phyloP scores from a whole-genome alignment of 2,888 invertebrate species.

The Sarcophaga carnaria region DNA sequence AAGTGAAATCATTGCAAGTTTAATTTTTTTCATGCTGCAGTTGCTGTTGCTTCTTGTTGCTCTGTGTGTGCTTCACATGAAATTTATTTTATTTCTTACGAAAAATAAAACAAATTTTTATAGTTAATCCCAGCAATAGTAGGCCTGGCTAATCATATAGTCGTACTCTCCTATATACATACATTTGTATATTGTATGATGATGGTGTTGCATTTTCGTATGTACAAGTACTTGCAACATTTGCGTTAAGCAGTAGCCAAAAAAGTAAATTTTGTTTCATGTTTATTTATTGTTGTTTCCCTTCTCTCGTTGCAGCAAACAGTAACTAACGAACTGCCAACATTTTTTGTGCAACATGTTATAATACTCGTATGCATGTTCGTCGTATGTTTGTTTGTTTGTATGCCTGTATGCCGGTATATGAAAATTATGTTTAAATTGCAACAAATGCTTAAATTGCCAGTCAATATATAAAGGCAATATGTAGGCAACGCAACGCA shows the following conservation, averaged over 20 bases:
- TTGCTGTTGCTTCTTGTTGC: neutral
- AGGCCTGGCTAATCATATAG: conserved; percentile 50
- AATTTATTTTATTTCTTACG: conserved; percentile 36
- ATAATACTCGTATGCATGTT: conserved; percentile 41
- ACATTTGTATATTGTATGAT: neutral
- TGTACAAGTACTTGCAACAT: conserved; percentile 11
- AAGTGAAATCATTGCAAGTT: conserved; percentile 61
- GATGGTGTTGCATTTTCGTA: neutral
- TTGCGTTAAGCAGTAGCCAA: conserved; percentile 65
- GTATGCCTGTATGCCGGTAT: neutral
- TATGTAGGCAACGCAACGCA: conserved; percentile 13
- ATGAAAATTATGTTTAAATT: conserved; percentile 68
- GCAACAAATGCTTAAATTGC: conserved; percentile 67
- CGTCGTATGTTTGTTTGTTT: no score
- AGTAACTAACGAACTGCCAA: conserved; percentile 61
- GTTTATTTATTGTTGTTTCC: neutral
- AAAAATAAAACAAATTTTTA: conserved; percentile 44
- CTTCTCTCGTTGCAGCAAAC: neutral
- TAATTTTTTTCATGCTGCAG: no score
- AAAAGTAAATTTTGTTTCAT: conserved; percentile 27
- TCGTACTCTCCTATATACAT: neutral
- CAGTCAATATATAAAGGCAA: conserved; percentile 22
- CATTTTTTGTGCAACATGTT: conserved; percentile 51
- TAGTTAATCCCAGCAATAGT: conserved; percentile 29
- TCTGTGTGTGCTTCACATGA: conserved; percentile 33